Conservation (phyloP, 2,113 vertebrate genomes). For the Hassar affinis region DNA sequence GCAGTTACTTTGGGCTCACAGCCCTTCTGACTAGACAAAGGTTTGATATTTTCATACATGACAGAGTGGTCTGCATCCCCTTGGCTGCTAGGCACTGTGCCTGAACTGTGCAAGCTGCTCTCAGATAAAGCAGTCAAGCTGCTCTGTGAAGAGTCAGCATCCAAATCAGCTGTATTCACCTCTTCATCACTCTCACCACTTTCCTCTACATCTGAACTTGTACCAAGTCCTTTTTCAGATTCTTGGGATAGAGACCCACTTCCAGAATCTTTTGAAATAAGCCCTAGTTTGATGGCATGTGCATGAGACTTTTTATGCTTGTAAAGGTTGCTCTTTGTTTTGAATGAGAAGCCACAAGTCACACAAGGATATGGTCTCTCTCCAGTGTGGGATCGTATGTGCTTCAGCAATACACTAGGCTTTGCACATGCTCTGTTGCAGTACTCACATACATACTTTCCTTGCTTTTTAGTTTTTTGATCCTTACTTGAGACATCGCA, state of each 20-base stretch:
- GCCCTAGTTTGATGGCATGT: slow-evolving; percentile 93
- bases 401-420: slow-evolving; percentile 95
- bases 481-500: slow-evolving; percentile 85
- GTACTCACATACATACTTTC: slow-evolving; percentile 95
- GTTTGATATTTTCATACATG: slow-evolving; percentile 67
- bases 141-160: slow-evolving; percentile 77
- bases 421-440: slow-evolving; percentile 94
- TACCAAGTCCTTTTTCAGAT: slow-evolving; percentile 85
- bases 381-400: slow-evolving; percentile 96
- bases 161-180: slow-evolving; percentile 79
- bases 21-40: slow-evolving; percentile 63
- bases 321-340: slow-evolving; percentile 98
- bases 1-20: slow-evolving; percentile 77
- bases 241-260: slow-evolving; percentile 84
- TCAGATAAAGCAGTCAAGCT: slow-evolving; percentile 75
- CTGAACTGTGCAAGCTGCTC: slow-evolving; percentile 67
- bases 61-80: slow-evolving; percentile 56
- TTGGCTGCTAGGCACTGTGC: slow-evolving; percentile 64
- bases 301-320: slow-evolving; percentile 99
- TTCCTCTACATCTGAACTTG: slow-evolving; percentile 89
- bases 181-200: slow-evolving; percentile 94
- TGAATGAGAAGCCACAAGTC: slow-evolving; percentile 98
- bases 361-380: slow-evolving; percentile 96
- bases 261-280: slow-evolving; percentile 84
- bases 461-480: slow-evolving; percentile 95